phyloP scores from a whole-genome alignment of 1,140 invertebrate species.

The Phymorhynchus buccinoides region DNA sequence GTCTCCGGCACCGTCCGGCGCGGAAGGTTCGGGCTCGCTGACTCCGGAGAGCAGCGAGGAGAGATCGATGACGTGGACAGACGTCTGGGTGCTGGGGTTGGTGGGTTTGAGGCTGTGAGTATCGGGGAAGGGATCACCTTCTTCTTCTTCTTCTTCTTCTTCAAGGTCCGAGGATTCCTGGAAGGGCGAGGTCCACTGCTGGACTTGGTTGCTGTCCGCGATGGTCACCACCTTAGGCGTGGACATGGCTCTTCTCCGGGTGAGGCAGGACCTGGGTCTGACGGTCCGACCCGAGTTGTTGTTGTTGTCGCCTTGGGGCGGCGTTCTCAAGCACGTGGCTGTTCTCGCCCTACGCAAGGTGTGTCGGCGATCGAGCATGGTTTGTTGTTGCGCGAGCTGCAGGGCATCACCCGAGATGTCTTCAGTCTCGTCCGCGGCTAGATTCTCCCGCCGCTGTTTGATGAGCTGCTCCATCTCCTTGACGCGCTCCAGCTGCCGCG shows the following conservation, averaged over 20 bases:
- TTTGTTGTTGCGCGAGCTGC: too few relatives aligned
- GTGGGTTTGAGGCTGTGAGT: too few relatives aligned
- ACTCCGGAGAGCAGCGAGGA: conserved; percentile 13
- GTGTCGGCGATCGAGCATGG: background rate
- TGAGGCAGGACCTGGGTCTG: background rate
- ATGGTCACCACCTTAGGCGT: background rate
- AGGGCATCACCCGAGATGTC: background rate
- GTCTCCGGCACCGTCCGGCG: background rate
- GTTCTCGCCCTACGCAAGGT: background rate
- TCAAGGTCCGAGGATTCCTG: background rate
- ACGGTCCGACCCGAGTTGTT: background rate
- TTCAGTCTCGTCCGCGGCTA: background rate
- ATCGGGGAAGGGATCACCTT: background rate
- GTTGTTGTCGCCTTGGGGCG: background rate
- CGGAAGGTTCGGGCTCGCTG: background rate
- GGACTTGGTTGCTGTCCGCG: background rate
- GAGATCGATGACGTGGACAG: conserved; percentile 20
- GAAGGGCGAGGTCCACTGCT: background rate
- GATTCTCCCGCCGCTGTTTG: background rate
- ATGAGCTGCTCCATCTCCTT: conserved; percentile 21
- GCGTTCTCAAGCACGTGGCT: background rate
- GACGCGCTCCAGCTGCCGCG: conserved; percentile 23
- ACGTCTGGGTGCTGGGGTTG: background rate
- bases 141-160: background rate
- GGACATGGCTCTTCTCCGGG: background rate